Percentiles rank a stretch among this genome's conserved stretches.
phyloP scores from a whole-genome alignment of 2,797 vertebrate species.

The Anguilla anguilla region DNA sequence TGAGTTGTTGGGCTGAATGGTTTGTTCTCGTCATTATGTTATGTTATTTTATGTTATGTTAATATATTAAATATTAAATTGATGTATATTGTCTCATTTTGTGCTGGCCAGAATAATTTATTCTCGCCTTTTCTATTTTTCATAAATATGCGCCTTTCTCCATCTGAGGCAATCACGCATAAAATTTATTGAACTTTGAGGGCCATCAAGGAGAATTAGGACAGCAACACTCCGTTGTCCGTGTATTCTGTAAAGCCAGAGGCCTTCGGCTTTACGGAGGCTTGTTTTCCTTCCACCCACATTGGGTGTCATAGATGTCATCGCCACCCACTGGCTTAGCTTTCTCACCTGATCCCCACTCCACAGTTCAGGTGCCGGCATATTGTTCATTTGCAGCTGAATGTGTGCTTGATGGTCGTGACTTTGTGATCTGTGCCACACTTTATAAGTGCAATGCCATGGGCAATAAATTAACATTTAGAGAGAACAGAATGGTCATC shows the following conservation, averaged over 20 bases:
- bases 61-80: not conserved
- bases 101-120: not conserved
- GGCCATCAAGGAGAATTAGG: too few species aligned
- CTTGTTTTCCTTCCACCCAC: not conserved
- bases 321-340: not conserved
- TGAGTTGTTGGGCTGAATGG: too few species aligned
- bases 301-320: not conserved
- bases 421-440: slow-evolving; percentile 19
- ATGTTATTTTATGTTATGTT: too few species aligned
- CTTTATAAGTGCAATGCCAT: slow-evolving; percentile 11
- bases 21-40: too few species aligned
- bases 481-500: slow-evolving; percentile 17
- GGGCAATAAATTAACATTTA: slow-evolving; percentile 20
- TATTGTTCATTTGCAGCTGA: not conserved
- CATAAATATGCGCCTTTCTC: too few species aligned
- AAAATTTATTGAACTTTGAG: not conserved
- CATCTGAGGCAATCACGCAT: not conserved
- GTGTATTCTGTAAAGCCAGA: not conserved
- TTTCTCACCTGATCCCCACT: not conserved
- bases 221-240: too few species aligned
- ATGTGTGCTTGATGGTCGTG: not conserved
- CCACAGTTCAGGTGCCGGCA: not conserved
- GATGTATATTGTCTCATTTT: not conserved
- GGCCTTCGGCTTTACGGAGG: not conserved
- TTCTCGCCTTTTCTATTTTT: not conserved